Percentiles rank a stretch among this genome's conserved stretches.
phyloP scores from a whole-genome alignment of 2,113 vertebrate species.

The Hemiscyllium ocellatum region DNA sequence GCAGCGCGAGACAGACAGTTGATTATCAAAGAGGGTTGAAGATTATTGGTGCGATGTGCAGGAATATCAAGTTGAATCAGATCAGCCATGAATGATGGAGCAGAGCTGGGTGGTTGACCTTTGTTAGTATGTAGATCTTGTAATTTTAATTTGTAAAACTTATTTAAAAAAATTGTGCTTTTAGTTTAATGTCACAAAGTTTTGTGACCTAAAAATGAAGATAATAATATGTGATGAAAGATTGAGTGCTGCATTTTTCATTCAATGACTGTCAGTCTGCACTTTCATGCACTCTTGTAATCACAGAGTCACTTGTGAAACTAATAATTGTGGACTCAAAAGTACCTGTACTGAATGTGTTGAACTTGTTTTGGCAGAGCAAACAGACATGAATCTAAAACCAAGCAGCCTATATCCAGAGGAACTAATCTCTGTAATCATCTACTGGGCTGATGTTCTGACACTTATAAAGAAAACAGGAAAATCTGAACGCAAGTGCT shows the following conservation, averaged over 20 bases:
- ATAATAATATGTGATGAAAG: neutral
- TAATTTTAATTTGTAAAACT: neutral
- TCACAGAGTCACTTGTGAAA: neutral
- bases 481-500: neutral
- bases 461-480: neutral
- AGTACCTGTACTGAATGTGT: neutral
- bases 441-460: neutral
- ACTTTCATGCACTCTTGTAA: neutral
- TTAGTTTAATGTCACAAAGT: neutral
- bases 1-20: too few relatives aligned
- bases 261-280: neutral
- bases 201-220: neutral
- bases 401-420: neutral
- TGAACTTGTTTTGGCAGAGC: neutral
- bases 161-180: neutral
- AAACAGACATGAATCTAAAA: neutral
- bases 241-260: neutral
- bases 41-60: too few relatives aligned
- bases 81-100: too few relatives aligned
- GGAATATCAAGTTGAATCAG: too few relatives aligned
- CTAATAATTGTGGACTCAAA: neutral
- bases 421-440: neutral
- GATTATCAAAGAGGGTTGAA: too few relatives aligned
- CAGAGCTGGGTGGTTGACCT: too few relatives aligned
- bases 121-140: too few relatives aligned